Evolutionary conservation across 1,140 invertebrate species (phyloP).

Genomic region (Psilanteris sp.): DNA sequence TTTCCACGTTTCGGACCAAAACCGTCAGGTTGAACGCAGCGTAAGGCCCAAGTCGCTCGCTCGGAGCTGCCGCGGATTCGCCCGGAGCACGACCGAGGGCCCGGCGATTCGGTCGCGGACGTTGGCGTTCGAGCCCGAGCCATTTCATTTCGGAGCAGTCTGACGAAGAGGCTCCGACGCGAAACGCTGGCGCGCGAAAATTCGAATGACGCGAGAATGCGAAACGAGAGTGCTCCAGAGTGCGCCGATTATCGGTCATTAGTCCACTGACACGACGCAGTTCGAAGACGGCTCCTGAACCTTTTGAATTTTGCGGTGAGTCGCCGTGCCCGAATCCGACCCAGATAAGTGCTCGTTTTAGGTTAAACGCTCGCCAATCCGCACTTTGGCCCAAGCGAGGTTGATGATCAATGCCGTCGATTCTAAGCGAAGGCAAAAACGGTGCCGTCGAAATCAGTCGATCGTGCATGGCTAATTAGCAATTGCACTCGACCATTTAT

Average conservation of each 20-base stretch:
- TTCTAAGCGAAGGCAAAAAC: too few relatives aligned
- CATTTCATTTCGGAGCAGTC: conserved; percentile 16
- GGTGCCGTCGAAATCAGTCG: too few relatives aligned
- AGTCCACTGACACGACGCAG: not conserved
- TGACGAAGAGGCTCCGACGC: conserved; percentile 20
- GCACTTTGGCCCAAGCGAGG: too few relatives aligned
- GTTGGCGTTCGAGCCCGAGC: conserved; percentile 9
- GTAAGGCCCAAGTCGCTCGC: not conserved
- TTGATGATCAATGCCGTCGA: too few relatives aligned
- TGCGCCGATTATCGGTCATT: conserved; percentile 6
- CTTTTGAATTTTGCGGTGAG: conserved; percentile 16
- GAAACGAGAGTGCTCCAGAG: not conserved
- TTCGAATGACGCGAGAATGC: conserved; percentile 15
- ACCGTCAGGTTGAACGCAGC: conserved; percentile 1
- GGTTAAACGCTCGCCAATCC: not conserved
- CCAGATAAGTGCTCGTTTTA: conserved; percentile 1
- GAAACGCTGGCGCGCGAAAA: conserved; percentile 28
- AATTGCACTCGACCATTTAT: too few relatives aligned
- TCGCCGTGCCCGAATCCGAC: not conserved
- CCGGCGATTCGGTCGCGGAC: not conserved
- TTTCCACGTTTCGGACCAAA: conserved; percentile 19
- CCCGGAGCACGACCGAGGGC: too few relatives aligned
- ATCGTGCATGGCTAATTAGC: too few relatives aligned
- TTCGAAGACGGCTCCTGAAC: not conserved
- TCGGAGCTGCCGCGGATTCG: too few relatives aligned